A percentile compares a stretch with the other conserved stretches of the same genome.
phyloP scores from a whole-genome alignment of 2,888 invertebrate genomes.

The Ypsolopha scabrella region DNA sequence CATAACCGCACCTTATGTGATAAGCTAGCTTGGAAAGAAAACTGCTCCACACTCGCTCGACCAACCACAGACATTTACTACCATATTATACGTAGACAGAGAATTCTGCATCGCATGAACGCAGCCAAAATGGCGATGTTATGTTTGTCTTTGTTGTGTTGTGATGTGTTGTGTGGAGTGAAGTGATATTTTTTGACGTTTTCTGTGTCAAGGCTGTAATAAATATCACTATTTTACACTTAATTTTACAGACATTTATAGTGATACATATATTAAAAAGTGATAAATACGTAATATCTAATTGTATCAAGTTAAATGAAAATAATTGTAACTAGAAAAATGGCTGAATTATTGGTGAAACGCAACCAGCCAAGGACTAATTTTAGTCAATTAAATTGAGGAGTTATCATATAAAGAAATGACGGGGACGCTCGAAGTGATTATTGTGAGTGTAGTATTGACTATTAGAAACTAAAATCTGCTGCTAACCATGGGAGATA shows the following conservation, averaged over 20 bases:
- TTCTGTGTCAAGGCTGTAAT: neutral
- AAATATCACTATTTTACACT: too few relatives aligned
- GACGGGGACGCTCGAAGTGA: slow-evolving; percentile 16
- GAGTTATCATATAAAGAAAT: slow-evolving; percentile 9
- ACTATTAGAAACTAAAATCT: slow-evolving; percentile 23
- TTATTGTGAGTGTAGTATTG: slow-evolving; percentile 17
- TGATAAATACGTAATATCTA: neutral
- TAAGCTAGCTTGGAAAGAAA: too few relatives aligned
- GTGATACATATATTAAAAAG: neutral
- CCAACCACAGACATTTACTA: too few relatives aligned
- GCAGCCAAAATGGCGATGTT: neutral
- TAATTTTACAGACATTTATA: too few relatives aligned
- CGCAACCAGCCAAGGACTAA: neutral
- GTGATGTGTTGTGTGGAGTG: neutral
- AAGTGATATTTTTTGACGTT: neutral
- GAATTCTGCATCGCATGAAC: neutral
- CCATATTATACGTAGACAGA: too few relatives aligned
- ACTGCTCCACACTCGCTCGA: too few relatives aligned
- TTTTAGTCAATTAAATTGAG: neutral
- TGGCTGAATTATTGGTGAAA: neutral
- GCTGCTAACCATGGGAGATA: slow-evolving; percentile 45
- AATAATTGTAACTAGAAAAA: neutral
- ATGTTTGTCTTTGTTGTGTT: too few relatives aligned
- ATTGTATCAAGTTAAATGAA: neutral
- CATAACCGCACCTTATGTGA: too few relatives aligned